Percentiles rank a stretch among this genome's conserved stretches.
Evolutionary conservation across 2,113 vertebrate genomes (phyloP).

Genomic region (Notarius quadriscutis): DNA sequence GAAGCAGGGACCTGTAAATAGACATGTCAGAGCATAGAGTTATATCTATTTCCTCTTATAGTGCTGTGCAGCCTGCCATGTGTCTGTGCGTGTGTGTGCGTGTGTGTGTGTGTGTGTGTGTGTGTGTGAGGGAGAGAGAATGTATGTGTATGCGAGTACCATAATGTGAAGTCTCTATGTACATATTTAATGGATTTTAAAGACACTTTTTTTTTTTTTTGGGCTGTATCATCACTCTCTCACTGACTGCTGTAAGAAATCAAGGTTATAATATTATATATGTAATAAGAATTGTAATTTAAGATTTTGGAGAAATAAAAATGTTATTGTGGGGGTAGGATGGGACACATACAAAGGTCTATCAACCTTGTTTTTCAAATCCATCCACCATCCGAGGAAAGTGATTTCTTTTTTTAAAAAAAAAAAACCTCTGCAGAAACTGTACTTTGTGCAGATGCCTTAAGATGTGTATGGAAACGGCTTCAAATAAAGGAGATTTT

Average conservation of each 20-base stretch:
- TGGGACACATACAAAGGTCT: slow-evolving; percentile 45
- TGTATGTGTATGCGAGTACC: slow-evolving; percentile 39
- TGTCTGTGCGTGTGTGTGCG: slow-evolving; percentile 15
- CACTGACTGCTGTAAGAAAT: slow-evolving; percentile 79
- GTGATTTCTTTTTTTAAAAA: slow-evolving; percentile 48
- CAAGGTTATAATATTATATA: slow-evolving; percentile 63
- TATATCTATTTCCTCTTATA: slow-evolving; percentile 71
- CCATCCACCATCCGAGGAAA: slow-evolving; percentile 65
- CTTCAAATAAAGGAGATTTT: slow-evolving; percentile 75
- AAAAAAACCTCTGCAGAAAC: slow-evolving; percentile 66
- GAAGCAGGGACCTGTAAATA: slow-evolving; percentile 78
- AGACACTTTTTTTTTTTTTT: slow-evolving; percentile 69
- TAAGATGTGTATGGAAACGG: slow-evolving; percentile 72
- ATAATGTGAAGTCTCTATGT: slow-evolving; percentile 80
- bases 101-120: slow-evolving; percentile 10
- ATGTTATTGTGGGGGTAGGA: slow-evolving; percentile 15
- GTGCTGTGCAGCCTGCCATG: slow-evolving; percentile 77
- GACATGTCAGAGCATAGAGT: slow-evolving; percentile 69
- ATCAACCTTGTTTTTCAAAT: slow-evolving; percentile 62
- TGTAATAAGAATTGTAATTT: slow-evolving; percentile 57
- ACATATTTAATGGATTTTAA: slow-evolving; percentile 88
- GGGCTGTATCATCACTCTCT: slow-evolving; percentile 72
- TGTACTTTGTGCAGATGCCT: slow-evolving; percentile 75
- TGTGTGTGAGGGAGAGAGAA: not conserved
- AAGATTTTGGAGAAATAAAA: slow-evolving; percentile 53